phyloP scores from a whole-genome alignment of 2,797 vertebrate species.

The Amniataba percoides region DNA sequence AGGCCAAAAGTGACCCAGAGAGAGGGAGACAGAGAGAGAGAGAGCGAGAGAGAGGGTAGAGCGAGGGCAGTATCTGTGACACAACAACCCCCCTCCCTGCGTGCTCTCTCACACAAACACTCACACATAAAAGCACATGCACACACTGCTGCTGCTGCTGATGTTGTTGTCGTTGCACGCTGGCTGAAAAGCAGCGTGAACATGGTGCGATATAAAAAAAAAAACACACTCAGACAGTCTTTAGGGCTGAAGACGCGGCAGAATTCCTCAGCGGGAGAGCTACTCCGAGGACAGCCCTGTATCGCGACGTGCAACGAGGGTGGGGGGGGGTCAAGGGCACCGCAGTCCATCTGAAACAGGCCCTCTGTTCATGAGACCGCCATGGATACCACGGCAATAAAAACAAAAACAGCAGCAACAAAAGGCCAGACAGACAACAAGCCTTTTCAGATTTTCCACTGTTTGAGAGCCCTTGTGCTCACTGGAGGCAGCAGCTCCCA shows the following conservation, averaged over 20 bases:
- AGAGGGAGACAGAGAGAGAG: slow-evolving; percentile 7
- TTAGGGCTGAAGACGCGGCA: slow-evolving; percentile 68
- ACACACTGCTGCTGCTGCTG: slow-evolving; percentile 39
- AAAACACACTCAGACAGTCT: slow-evolving; percentile 70
- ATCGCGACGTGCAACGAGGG: slow-evolving; percentile 58
- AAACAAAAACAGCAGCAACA: slow-evolving; percentile 81
- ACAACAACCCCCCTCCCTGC: slow-evolving; percentile 10
- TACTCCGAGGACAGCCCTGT: slow-evolving; percentile 68
- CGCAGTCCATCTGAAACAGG: slow-evolving; percentile 69
- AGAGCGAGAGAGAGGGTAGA: no score
- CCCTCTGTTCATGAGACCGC: slow-evolving; percentile 78
- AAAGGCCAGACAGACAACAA: slow-evolving; percentile 76
- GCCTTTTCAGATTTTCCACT: slow-evolving; percentile 74
- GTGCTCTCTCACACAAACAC: slow-evolving; percentile 12
- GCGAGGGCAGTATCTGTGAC: slow-evolving; percentile 41
- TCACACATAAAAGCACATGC: slow-evolving; percentile 56
- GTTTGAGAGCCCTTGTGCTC: slow-evolving; percentile 67
- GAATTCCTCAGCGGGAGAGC: slow-evolving; percentile 79
- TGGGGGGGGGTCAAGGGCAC: slow-evolving; percentile 63
- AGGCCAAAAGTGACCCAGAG: slow-evolving; percentile 37
- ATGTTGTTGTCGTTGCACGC: slow-evolving; percentile 43
- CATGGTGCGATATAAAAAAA: slow-evolving; percentile 51
- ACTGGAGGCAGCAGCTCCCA: slow-evolving; percentile 73
- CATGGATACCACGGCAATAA: slow-evolving; percentile 82
- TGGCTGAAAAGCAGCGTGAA: slow-evolving; percentile 50